phyloP scores from a whole-genome alignment of 2,113 vertebrate genomes.

The Chamaetylas fuelleborni region DNA sequence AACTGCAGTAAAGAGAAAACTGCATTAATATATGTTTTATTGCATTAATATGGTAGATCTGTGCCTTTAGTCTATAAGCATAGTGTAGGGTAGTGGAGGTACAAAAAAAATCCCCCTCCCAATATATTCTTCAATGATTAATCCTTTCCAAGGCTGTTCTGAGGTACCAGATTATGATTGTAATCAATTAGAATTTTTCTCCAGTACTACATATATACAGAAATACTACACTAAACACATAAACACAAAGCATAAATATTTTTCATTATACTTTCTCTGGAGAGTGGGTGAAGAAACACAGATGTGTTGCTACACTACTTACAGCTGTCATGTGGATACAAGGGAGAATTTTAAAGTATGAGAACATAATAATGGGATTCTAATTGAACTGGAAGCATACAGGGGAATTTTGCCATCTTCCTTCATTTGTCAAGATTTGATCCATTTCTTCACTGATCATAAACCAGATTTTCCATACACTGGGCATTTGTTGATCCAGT shows the following conservation, averaged over 20 bases:
- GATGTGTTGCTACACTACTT: background rate
- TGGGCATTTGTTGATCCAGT: background rate
- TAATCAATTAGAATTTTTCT: background rate
- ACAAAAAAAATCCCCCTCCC: background rate
- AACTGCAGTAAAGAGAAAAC: background rate
- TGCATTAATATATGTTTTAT: background rate
- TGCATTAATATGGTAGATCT: background rate
- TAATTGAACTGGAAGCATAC: background rate
- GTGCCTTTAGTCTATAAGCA: background rate
- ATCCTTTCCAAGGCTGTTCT: background rate
- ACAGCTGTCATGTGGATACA: background rate
- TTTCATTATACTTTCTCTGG: background rate
- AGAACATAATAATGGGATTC: background rate
- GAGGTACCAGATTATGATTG: background rate
- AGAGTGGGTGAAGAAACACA: background rate
- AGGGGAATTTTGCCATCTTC: background rate
- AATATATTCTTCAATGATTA: accelerated
- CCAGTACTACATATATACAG: background rate
- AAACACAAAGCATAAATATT: background rate
- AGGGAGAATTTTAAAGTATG: background rate
- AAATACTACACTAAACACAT: background rate
- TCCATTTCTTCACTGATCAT: background rate
- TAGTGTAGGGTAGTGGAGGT: accelerated
- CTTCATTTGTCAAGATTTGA: background rate
- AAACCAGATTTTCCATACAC: background rate